These are phyloP conservation scores for Jaculus jaculus DNA, from an alignment of 2,113 vertebrate species.

Conservation along the genomic window DNA sequence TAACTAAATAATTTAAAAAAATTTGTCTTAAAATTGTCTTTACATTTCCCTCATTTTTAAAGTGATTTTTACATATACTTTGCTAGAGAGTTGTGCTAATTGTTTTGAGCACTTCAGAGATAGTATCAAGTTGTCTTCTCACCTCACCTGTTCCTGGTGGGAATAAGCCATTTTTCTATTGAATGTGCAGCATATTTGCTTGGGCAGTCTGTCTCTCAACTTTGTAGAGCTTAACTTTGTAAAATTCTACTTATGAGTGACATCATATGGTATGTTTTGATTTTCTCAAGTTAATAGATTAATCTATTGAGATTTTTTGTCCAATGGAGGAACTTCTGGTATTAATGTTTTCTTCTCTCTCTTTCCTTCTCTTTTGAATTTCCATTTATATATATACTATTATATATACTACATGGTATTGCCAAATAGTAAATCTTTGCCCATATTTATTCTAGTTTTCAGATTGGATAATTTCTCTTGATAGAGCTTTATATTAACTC, in stretches of 20 bases:
- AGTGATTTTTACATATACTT: not conserved
- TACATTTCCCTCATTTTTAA: not conserved
- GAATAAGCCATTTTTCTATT: not conserved
- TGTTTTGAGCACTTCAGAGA: not conserved
- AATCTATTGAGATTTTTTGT: not conserved
- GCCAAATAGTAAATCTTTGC: not conserved
- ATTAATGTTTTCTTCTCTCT: not conserved
- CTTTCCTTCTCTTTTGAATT: not conserved
- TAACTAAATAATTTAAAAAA: too few species aligned
- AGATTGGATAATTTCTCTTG: not conserved
- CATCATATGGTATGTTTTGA: not conserved
- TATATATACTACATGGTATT: not conserved
- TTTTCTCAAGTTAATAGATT: not conserved
- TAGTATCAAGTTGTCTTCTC: not conserved
- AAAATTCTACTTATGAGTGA: not conserved
- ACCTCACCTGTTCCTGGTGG: not conserved
- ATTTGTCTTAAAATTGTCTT: conserved; percentile 22
- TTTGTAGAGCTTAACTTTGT: not conserved
- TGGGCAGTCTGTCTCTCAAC: not conserved
- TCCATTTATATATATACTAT: not conserved
- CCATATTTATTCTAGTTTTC: not conserved
- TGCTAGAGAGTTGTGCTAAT: not conserved
- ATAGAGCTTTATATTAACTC: not conserved
- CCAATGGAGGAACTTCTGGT: not conserved
- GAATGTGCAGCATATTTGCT: not conserved